phyloP scores from a whole-genome alignment of 2,797 vertebrate species.

The Esox lucius region DNA sequence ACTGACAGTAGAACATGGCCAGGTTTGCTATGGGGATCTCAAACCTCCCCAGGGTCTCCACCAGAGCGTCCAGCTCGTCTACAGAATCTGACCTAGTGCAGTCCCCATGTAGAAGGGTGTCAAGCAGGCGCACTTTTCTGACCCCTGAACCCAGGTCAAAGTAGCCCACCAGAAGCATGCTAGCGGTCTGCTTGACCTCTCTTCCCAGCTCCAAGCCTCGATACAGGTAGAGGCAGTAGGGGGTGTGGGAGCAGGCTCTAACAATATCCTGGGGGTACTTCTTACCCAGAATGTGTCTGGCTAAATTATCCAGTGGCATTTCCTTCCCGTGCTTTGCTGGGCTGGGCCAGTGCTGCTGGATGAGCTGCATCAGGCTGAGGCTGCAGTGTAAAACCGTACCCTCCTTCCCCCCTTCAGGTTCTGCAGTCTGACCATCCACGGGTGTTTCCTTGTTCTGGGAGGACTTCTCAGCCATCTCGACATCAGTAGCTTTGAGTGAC shows the following conservation, averaged over 20 bases:
- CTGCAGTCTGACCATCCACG: background rate
- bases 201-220: constrained; percentile 47
- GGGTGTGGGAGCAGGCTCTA: constrained; percentile 38
- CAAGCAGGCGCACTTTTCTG: constrained; percentile 52
- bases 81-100: constrained; percentile 11
- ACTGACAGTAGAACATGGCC: constrained; percentile 59
- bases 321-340: background rate
- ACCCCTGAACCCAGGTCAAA: constrained; percentile 46
- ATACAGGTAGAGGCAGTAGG: constrained; percentile 72
- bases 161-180: constrained; percentile 66
- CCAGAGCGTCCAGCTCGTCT: constrained; percentile 32
- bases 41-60: constrained; percentile 39
- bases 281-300: constrained; percentile 27
- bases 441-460: background rate
- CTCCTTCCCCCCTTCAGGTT: background rate
- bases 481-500: background rate
- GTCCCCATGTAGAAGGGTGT: constrained; percentile 43
- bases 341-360: constrained; percentile 12
- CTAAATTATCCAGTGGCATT: background rate
- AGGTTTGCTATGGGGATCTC: constrained; percentile 58
- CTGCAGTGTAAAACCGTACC: too few species aligned
- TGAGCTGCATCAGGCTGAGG: constrained; percentile 12
- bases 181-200: constrained; percentile 20
- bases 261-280: constrained; percentile 39
- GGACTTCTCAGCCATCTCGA: background rate